Evolutionary conservation across 30 jellyfish, hydroid and myxozoan species (phyloP), one percentile per base, ranked within the genome.

Genomic region (Catostylus mosaicus): DNA sequence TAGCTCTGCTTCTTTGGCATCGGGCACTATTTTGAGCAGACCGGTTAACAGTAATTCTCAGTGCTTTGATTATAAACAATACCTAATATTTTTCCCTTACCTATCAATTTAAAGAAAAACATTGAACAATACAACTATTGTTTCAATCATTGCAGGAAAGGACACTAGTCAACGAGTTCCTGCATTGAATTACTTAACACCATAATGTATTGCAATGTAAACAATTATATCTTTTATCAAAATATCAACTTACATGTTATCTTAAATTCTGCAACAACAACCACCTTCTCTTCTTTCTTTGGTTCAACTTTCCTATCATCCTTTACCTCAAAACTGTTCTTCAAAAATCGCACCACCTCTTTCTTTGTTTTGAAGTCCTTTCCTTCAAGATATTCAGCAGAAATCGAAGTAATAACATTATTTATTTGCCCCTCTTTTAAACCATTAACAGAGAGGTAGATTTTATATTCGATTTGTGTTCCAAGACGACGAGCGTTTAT

Each of bases 361-460:
- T 0, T 27, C 0, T 19, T 1, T 14, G 73, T 23, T 14, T 63
- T 62, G 29, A 79, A 62, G 19, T 1, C 30, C 36, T 43, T 79
- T n/a, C 89, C 89, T n/a, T 79, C 89, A 24, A 79, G 73, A 36
- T 63, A 43, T 0, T 30, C 52, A 6, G 66, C 27, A 0, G 89
- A 79, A 30, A 50, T 82, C 2, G 54, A 19, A 1, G 54, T 34
- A 27, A 79, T 71, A 23, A 27, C 12, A 10, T 48, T 67, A 10
- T 64, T 45, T 18, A 65, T 40, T 12, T 20, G 9, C 32, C 31
- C 30, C 51, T 19, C 31, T 12, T 35, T 1, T n/a, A 14, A 9
- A 18, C n/a, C 12, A 1, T 19, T 29, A 10, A 63, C 33, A 0
- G 71, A 38, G 20, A 64, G 38, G 34, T 24, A 0, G 12, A 79